These are phyloP conservation scores for Microtus richardsoni DNA, from an alignment of 2,113 vertebrate species.

Conservation along the genomic window DNA sequence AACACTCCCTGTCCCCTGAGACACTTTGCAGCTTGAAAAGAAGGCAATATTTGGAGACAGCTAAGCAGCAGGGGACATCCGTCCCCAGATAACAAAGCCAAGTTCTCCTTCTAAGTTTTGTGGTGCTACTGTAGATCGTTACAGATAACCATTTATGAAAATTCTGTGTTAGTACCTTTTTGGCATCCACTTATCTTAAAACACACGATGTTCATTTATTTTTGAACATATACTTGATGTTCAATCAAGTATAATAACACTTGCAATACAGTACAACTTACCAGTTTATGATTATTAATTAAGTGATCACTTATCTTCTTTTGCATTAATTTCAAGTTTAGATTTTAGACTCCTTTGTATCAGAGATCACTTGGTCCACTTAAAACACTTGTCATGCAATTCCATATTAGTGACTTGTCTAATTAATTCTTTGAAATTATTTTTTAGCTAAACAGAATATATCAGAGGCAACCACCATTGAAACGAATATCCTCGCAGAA, in stretches of 20 bases:
- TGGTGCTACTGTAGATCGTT: conserved; percentile 2
- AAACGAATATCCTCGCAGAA: conserved; percentile 84
- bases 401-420: conserved; percentile 71
- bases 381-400: conserved; percentile 63
- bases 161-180: conserved; percentile 31
- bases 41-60: background rate
- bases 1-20: conserved; percentile 65
- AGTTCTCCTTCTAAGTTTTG: background rate
- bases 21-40: conserved; percentile 34
- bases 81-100: background rate
- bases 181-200: conserved; percentile 10
- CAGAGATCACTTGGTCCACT: background rate
- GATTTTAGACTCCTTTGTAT: conserved; percentile 22
- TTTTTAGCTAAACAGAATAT: conserved; percentile 87
- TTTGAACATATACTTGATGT: too few relatives aligned
- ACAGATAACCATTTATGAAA: background rate
- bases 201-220: background rate
- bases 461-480: conserved; percentile 84
- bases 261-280: background rate
- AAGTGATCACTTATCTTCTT: conserved; percentile 10
- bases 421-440: conserved; percentile 81
- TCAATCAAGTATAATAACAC: background rate
- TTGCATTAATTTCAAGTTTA: background rate
- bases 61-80: background rate
- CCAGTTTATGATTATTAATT: background rate